These are phyloP conservation scores for Xanthia togata DNA, from an alignment of 2,888 invertebrate genomes.

Conservation along the genomic window DNA sequence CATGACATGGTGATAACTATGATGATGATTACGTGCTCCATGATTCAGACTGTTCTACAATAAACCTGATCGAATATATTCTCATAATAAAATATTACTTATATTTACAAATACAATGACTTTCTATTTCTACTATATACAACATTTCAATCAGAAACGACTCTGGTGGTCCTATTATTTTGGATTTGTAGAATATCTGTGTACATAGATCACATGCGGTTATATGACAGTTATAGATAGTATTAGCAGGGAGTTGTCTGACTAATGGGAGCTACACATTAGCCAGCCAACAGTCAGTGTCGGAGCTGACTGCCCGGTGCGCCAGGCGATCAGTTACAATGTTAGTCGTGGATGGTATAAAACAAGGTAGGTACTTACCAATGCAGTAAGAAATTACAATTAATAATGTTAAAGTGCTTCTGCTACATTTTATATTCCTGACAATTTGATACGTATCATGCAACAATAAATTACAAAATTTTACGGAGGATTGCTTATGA, in stretches of 20 bases:
- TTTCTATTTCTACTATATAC: not conserved
- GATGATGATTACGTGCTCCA: not conserved
- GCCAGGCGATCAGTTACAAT: not conserved
- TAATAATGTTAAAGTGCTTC: not conserved
- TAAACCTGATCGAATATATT: not conserved
- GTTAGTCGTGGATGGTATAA: not conserved
- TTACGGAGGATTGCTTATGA: not conserved
- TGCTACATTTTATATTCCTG: slow-evolving; percentile 19
- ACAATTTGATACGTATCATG: slow-evolving; percentile 3
- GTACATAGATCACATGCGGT: not conserved
- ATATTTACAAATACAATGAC: not conserved
- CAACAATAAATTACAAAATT: not conserved
- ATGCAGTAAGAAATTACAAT: not conserved
- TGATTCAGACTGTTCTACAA: not conserved
- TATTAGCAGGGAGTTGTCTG: not conserved
- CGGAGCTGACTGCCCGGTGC: not conserved
- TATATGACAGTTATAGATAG: not conserved
- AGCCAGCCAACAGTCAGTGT: not conserved
- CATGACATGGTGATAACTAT: no score
- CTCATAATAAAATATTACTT: not conserved
- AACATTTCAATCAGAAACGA: not conserved
- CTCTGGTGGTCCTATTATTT: not conserved
- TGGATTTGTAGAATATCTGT: not conserved
- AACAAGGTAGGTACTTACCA: slow-evolving; percentile 6
- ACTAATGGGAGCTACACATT: not conserved